Evolutionary conservation across 2,888 invertebrate species (phyloP), one percentile per base, ranked within the genome.

Genomic region (Eupithecia abbreviata): DNA sequence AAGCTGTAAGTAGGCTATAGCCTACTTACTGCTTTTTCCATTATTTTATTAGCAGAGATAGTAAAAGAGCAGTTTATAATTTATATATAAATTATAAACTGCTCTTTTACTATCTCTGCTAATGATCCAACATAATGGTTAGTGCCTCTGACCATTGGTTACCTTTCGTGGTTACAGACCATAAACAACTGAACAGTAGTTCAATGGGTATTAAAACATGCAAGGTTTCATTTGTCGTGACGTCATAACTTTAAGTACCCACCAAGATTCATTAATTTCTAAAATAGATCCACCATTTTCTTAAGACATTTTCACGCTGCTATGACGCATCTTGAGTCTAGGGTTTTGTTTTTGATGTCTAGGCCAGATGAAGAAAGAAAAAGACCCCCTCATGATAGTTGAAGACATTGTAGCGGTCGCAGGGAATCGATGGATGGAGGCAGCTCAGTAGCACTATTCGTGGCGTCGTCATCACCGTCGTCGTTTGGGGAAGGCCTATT

Each of bases 51-150:
- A 62, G 58, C 4, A 30, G 30, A 30, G 58, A 62, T 30, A 62
- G 30, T 62, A 62, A 62, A 62, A 30, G 58, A 62, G 30, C 58
- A 62, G 58, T 62, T 62, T 62, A 30, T 62, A 62, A 62, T 18
- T 58, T 18, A 62, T n/a, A n/a, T n/a, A n/a, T 62, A 18, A 58
- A 18, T 62, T 62, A 62, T 30, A 62, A 62, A 62, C 62, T 62
- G 62, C 30, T 62, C 62, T 30, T 62, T 62, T 62, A 62, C 30
- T 62, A 30, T 62, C 62, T 30, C 30, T 30, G 4, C 62, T 62
- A 62, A 62, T 62, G 30, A 30, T 62, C 30, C 18, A 30, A 62
- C 30, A 18, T 62, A 62, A 62, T 58, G 58, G 62, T 30, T 62
- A 62, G 30, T 62, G 62, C 62, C 30, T 62, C 62, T 30, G 30